Evolutionary conservation across 2,888 invertebrate species (phyloP).

Genomic region (Galerucella calmariensis): DNA sequence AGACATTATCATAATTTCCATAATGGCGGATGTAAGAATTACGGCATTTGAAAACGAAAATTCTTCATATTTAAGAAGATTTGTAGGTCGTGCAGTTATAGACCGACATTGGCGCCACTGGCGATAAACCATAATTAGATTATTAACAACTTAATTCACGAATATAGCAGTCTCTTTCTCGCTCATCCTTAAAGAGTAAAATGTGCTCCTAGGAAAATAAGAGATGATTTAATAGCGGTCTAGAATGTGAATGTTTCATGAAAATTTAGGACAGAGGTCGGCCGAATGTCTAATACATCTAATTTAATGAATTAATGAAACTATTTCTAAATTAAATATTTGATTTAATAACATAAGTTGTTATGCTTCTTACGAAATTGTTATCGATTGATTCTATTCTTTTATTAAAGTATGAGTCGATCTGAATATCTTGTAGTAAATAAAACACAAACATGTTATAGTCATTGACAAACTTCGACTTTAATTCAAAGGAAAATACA

Average conservation of each 20-base stretch:
- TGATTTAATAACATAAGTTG: too few species aligned
- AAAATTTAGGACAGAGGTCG: slow-evolving; percentile 2
- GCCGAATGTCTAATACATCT: neutral
- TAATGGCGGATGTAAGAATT: slow-evolving; percentile 3
- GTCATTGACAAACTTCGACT: too few species aligned
- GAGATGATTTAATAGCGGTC: neutral
- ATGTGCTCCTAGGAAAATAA: slow-evolving; percentile 1
- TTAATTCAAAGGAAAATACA: too few species aligned
- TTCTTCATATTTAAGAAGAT: slow-evolving; percentile 2
- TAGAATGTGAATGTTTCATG: slow-evolving; percentile 4
- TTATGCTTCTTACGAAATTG: too few species aligned
- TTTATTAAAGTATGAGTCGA: too few species aligned
- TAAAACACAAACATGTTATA: too few species aligned
- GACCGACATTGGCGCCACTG: slow-evolving; percentile 21
- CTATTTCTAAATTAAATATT: too few species aligned
- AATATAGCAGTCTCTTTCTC: slow-evolving; percentile 11
- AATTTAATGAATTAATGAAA: too few species aligned
- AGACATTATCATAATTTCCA: neutral
- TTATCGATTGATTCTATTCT: too few species aligned
- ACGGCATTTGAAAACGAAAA: slow-evolving; percentile 1
- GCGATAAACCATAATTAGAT: slow-evolving; percentile 26
- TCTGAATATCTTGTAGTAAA: too few species aligned
- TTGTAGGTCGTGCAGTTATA: slow-evolving; percentile 7
- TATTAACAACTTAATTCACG: slow-evolving; percentile 30
- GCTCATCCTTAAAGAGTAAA: neutral